Conservation (phyloP, 2,888 invertebrate genomes). For the Parapristionchus giblindavisi region DNA sequence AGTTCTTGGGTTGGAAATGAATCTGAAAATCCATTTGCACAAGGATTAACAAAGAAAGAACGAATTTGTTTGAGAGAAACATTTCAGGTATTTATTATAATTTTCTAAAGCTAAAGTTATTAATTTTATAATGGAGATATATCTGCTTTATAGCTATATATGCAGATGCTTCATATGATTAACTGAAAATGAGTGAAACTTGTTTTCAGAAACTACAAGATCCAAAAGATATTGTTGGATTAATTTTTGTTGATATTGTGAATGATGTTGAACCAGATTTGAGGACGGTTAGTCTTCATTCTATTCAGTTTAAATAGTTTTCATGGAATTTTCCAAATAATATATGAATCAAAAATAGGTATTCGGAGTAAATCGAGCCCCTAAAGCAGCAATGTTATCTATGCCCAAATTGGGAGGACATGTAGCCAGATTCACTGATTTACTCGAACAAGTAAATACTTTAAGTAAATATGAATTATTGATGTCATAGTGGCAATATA, state of each 20-base stretch:
- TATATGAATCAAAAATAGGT: too few species aligned
- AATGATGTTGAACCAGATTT: constrained; percentile 66
- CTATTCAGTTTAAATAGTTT: neutral
- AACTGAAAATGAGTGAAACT: too few species aligned
- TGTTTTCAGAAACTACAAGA: constrained; percentile 61
- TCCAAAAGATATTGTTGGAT: constrained; percentile 67
- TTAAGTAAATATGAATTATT: too few species aligned
- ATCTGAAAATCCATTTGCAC: constrained; percentile 67
- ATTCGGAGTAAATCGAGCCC: constrained; percentile 68
- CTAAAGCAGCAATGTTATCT: constrained; percentile 64
- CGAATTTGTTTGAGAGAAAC: constrained; percentile 64
- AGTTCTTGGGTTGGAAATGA: constrained; percentile 67
- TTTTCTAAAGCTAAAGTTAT: neutral
- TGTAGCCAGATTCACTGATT: constrained; percentile 63
- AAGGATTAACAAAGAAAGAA: constrained; percentile 63
- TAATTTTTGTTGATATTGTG: constrained; percentile 66
- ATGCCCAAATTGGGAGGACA: constrained; percentile 69
- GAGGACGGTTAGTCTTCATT: constrained; percentile 53
- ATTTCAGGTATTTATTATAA: constrained; percentile 51
- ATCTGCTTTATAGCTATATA: too few species aligned
- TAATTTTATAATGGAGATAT: neutral
- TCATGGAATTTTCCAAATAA: too few species aligned
- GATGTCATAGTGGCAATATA: too few species aligned
- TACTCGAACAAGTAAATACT: constrained; percentile 65
- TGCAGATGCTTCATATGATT: too few species aligned